phyloP scores from a whole-genome alignment of 2,888 invertebrate genomes.

The Nebria salina region DNA sequence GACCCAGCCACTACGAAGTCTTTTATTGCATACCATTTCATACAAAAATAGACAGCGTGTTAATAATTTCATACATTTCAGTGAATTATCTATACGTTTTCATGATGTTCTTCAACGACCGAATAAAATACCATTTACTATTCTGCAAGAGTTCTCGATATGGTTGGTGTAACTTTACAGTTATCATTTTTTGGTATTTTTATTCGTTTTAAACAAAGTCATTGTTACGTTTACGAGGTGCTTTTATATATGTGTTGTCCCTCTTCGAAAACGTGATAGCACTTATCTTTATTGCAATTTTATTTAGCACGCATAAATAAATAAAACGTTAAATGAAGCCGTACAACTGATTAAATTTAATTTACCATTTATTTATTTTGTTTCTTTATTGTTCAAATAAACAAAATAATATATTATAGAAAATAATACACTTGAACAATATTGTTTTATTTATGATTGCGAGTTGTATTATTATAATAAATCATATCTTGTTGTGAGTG shows the following conservation, averaged over 20 bases:
- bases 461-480: no score
- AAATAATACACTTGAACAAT: no score
- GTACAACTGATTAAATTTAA: neutral
- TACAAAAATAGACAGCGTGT: no score
- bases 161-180: neutral
- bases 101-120: no score
- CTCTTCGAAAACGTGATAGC: neutral
- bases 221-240: neutral
- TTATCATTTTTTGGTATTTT: neutral
- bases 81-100: no score
- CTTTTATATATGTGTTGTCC: neutral
- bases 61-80: no score
- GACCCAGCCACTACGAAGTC: neutral
- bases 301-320: neutral
- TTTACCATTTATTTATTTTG: neutral
- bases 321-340: neutral
- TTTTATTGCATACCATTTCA: no score
- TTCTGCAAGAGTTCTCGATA: neutral
- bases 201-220: neutral
- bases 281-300: neutral
- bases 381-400: no score
- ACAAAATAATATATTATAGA: no score
- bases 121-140: neutral
- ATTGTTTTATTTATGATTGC: no score
- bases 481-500: no score